Evolutionary conservation across 2,797 vertebrate species (phyloP).

Genomic region (Acridotheres tristis): DNA sequence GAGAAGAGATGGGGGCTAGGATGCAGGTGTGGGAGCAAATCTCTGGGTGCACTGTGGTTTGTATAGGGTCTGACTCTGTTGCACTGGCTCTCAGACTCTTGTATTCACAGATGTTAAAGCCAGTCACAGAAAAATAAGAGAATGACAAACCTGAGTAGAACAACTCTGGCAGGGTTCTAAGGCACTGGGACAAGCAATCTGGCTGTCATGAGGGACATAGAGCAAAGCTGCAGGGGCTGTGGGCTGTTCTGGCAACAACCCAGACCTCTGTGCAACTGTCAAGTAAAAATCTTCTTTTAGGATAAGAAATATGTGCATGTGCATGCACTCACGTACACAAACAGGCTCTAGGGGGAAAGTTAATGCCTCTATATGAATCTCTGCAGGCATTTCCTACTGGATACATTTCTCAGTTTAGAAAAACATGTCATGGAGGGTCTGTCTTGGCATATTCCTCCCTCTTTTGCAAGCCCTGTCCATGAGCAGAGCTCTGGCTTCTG

Average conservation of each 20-base stretch:
- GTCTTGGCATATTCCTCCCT: background rate
- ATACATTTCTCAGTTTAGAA: background rate
- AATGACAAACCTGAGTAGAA: background rate
- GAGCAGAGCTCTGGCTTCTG: background rate
- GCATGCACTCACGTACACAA: background rate
- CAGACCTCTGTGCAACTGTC: background rate
- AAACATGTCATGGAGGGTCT: background rate
- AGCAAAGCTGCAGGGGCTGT: background rate
- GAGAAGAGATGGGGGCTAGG: background rate
- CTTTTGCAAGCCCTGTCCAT: background rate
- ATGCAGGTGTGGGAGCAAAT: background rate
- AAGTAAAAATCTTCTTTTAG: background rate
- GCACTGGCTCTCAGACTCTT: background rate
- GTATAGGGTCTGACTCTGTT: background rate
- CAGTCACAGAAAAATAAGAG: background rate
- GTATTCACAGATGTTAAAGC: background rate
- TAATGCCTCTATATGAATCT: background rate
- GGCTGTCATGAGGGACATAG: background rate
- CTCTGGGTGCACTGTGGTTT: background rate
- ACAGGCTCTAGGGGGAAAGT: background rate
- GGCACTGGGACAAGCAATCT: background rate
- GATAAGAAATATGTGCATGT: background rate
- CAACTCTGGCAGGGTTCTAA: background rate
- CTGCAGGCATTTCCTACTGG: conserved; percentile 36
- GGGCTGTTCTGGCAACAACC: background rate